Conservation (phyloP, 2,888 invertebrate genomes). For the Agrochola circellaris region DNA sequence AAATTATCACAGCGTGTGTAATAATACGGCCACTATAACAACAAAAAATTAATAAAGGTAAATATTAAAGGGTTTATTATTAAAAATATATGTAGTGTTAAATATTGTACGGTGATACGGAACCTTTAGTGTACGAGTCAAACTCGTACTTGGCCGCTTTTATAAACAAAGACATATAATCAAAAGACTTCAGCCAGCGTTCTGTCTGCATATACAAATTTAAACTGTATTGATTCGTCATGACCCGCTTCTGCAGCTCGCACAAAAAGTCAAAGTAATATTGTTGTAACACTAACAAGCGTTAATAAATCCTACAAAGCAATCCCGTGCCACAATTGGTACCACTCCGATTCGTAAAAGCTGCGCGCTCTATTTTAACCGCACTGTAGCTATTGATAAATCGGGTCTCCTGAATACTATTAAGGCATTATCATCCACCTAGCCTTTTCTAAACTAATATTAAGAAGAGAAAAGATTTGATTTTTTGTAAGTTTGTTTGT, state of each 20-base stretch:
- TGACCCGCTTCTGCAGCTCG: slow-evolving; percentile 11
- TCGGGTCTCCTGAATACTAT: slow-evolving; percentile 26
- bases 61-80: too few relatives aligned
- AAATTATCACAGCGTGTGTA: too few relatives aligned
- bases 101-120: not conserved
- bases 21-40: too few relatives aligned
- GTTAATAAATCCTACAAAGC: slow-evolving; percentile 21
- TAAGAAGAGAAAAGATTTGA: too few relatives aligned
- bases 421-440: too few relatives aligned
- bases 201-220: slow-evolving; percentile 21
- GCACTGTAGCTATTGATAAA: slow-evolving; percentile 18
- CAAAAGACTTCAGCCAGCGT: slow-evolving; percentile 9
- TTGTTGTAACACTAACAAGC: slow-evolving; percentile 42
- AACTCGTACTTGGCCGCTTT: not conserved
- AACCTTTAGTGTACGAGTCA: not conserved
- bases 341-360: slow-evolving; percentile 10
- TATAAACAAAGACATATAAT: slow-evolving; percentile 15
- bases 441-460: too few relatives aligned
- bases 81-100: too few relatives aligned
- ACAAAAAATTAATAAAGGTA: too few relatives aligned
- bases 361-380: slow-evolving; percentile 18
- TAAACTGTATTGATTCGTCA: slow-evolving; percentile 42
- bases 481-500: too few relatives aligned
- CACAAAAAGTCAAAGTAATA: slow-evolving; percentile 12
- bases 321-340: slow-evolving; percentile 14